These are phyloP conservation scores for Mesoligia furuncula DNA, from an alignment of 2,888 invertebrate genomes.

Conservation along the genomic window DNA sequence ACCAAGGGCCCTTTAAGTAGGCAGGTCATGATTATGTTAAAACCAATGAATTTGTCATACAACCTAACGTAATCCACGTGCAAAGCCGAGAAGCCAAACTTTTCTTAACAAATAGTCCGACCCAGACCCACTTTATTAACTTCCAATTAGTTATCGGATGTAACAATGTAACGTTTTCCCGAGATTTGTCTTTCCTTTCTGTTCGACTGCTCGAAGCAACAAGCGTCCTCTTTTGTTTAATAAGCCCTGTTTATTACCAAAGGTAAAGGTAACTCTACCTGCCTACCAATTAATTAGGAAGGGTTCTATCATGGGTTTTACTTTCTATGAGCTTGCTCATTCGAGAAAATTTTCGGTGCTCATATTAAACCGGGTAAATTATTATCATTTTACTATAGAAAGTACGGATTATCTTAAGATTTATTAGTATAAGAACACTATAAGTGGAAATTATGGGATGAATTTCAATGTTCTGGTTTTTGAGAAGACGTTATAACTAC, in stretches of 20 bases:
- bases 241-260: constrained; percentile 24
- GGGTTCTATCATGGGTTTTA: constrained; percentile 10
- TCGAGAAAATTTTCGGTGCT: constrained; percentile 6
- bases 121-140: constrained; percentile 2
- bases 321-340: constrained; percentile 8
- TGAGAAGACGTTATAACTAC: neutral
- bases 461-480: neutral
- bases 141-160: constrained; percentile 25
- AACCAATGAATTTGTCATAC: neutral
- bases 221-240: constrained; percentile 22
- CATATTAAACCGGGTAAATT: constrained; percentile 6
- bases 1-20: neutral
- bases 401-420: neutral
- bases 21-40: neutral
- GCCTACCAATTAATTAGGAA: constrained; percentile 32
- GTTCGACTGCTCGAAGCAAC: constrained; percentile 24
- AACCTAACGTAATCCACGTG: neutral
- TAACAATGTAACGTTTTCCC: neutral
- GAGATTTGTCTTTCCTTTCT: constrained; percentile 4
- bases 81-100: neutral
- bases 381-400: neutral
- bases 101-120: neutral
- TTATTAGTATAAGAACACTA: neutral
- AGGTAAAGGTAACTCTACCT: constrained; percentile 7
- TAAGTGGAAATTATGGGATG: neutral